phyloP scores from a whole-genome alignment of 2,888 invertebrate genomes.

The Petrolisthes manimaculis region DNA sequence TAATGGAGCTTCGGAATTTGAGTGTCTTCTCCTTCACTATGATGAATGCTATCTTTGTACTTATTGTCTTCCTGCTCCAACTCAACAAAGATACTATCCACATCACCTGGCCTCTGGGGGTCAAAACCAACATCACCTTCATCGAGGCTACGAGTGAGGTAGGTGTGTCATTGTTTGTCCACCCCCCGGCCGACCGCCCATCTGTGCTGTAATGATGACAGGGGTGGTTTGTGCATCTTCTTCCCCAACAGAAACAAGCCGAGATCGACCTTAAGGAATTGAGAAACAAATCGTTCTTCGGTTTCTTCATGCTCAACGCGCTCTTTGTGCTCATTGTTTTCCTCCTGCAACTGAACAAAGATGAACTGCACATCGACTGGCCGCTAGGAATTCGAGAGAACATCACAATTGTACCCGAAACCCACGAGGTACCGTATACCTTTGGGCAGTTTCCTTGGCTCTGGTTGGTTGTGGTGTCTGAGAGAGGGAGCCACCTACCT shows the following conservation, averaged over 20 bases:
- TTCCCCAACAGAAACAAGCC: constrained; percentile 85
- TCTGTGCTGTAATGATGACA: constrained; percentile 11
- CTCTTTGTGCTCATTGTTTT: constrained; percentile 98
- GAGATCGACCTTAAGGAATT: constrained; percentile 92
- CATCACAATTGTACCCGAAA: constrained; percentile 89
- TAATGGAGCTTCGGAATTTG: constrained; percentile 72
- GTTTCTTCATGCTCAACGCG: constrained; percentile 98
- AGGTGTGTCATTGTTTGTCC: neutral
- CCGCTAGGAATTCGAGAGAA: constrained; percentile 94
- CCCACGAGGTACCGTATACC: constrained; percentile 84
- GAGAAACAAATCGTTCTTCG: constrained; percentile 94
- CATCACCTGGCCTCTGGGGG: constrained; percentile 75
- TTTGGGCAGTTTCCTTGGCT: constrained; percentile 67
- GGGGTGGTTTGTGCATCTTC: constrained; percentile 27
- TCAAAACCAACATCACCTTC: constrained; percentile 68
- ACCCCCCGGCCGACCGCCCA: neutral
- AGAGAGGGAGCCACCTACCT: neutral
- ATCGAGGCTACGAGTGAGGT: constrained; percentile 66
- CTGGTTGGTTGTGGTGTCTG: constrained; percentile 39
- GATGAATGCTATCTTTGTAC: constrained; percentile 74
- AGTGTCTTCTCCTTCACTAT: constrained; percentile 73
- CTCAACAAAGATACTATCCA: constrained; percentile 72
- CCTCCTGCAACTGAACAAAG: constrained; percentile 98
- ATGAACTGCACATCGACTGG: constrained; percentile 95
- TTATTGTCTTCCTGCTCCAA: constrained; percentile 74